Percentiles rank a stretch among this genome's conserved stretches.
These are phyloP conservation scores for Rhadina sibilatrix DNA, from an alignment of 2,113 vertebrate genomes.

Conservation along the genomic window DNA sequence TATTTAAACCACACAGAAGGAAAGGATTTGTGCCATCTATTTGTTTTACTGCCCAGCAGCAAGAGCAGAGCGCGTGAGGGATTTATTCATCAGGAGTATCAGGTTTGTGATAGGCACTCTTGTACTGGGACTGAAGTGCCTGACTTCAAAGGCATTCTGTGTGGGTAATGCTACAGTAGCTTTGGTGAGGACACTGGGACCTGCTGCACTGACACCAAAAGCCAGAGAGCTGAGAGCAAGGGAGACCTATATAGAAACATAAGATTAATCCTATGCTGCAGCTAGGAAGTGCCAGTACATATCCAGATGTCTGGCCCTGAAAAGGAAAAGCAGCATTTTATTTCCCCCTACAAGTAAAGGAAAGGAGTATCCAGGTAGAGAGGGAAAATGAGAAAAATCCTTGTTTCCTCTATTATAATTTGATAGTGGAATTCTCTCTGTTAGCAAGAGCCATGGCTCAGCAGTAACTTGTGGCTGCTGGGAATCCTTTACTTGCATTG, in stretches of 20 bases:
- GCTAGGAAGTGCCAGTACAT: neutral
- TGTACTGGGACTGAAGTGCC: fast-evolving
- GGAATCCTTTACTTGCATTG: neutral
- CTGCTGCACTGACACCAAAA: neutral
- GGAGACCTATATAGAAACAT: neutral
- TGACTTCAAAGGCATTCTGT: neutral
- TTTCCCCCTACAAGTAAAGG: neutral
- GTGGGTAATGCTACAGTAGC: neutral
- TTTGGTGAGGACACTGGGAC: neutral
- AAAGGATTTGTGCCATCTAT: neutral
- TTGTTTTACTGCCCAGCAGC: neutral
- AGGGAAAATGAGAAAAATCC: neutral
- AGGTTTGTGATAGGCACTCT: neutral
- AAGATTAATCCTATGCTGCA: neutral
- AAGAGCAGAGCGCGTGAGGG: fast-evolving
- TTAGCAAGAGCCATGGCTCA: neutral
- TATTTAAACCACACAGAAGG: neutral
- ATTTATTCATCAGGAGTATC: fast-evolving
- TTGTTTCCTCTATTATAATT: neutral
- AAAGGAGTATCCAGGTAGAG: neutral
- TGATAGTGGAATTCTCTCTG: neutral
- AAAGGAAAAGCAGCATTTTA: neutral
- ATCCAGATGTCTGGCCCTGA: neutral
- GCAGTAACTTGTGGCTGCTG: neutral
- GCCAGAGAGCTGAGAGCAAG: neutral